Evolutionary conservation across 1,140 invertebrate genomes (phyloP), one percentile per base, ranked within the genome.

Genomic region (Bombus breviceps): DNA sequence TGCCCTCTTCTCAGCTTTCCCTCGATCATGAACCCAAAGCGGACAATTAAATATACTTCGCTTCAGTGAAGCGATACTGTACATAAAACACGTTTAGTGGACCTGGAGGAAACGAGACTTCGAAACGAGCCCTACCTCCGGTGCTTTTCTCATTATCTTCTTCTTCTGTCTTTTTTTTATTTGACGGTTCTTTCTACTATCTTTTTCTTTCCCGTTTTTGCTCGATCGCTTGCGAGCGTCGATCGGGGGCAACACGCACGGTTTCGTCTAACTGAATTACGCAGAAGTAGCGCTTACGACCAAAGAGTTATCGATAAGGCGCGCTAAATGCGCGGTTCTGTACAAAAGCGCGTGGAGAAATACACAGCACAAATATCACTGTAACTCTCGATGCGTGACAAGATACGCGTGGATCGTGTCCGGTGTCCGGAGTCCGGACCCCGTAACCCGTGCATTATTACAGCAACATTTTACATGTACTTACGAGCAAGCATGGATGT

Each of bases 281-380:
- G 79, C 84, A 90, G 81, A 78, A 88, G 81, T 86, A 81, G 84
- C 89, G 89, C 86, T 90, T 88, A 88, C 86, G 89, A 91, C 90
- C 90, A 91, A 91, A 91, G 90, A 88, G 75, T 90, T 88, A 91
- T 90, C 74, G 71, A 83, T 88, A 80, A 80, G 87, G 79, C 84
- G 86, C 86, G 81, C 84, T 43, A 47, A 43, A 81, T 37, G 69
- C 86, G 86, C 57, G 81, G 28, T 86, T 88, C 81, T 88, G 89
- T 90, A 90, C 78, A 88, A 90, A 88, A 82, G 74, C 83, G 86
- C 74, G 80, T 34, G 57, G 43, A 87, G 80, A 43, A 53, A 47
- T 9, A 77, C 57, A 66, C 57, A 64, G n/a, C 75, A 64, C 25
- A 78, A 62, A n/a, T 64, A 43, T 76, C 81, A 75, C 53, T 43